Base-by-base conservation (phyloP, 2,797 vertebrate genomes). In the Esox masquinongy region DNA sequence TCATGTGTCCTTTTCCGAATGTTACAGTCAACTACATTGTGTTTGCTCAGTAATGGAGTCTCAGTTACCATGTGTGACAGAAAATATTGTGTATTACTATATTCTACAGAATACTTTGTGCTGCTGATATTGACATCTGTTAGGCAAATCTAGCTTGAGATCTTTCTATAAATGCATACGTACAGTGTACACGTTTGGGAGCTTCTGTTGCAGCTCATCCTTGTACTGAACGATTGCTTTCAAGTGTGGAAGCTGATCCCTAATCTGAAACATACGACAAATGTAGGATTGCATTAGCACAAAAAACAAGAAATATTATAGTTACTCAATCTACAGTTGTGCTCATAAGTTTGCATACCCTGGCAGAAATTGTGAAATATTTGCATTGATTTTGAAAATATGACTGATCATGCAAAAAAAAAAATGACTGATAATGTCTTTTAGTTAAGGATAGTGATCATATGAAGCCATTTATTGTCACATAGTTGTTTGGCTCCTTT, bases 181-280 rank as follows among this genome's bases (percentile, higher is more conserved):
- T 89, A 95, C 95, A n/a, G 92, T 90, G 71, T 94, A 95, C 1
- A 95, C 47, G 79, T 88, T 85, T 0, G 91, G 80, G 0, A 77
- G 50, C 76, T 87, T 91, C 83, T 92, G 85, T 82, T 94, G 85
- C 80, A 92, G 87, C 73, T 93, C 91, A 56, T 89, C 93, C 78
- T 92, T 93, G 76, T 95, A 95, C 71, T 94, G 93, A 75, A 95
- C 88, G 15, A 95, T 95, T 17, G 95, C 94, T 81, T 95, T 95
- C 75, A 95, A 87, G 66, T 94, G 90, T 77, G 94, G 93, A 12
- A 95, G 85, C 7, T 94, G 83, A 79, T 93, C 90, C 90, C 90
- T 94, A 74, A 95, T 64, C 95, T 95, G 70, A 47, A n/a, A 43
- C 24, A 12, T 72, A 24, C 14, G 22, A 17, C 19, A 11, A 61